A percentile compares a stretch with the other conserved stretches of the same genome.
Conservation (phyloP, 2,888 invertebrate genomes). For the Patella pellucida region DNA sequence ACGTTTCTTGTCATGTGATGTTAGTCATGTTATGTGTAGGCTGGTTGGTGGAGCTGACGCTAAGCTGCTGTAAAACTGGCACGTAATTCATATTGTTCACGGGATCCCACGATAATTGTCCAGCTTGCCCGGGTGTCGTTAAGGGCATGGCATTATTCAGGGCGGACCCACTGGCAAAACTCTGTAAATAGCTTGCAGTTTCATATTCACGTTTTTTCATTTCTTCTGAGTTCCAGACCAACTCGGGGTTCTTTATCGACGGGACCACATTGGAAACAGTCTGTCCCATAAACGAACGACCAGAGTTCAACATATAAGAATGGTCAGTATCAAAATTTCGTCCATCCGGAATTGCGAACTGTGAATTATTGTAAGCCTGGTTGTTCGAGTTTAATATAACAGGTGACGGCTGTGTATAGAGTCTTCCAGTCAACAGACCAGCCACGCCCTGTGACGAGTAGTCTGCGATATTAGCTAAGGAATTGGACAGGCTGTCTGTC, state of each 20-base stretch:
- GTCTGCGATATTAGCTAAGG: neutral
- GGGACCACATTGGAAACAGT: neutral
- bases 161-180: constrained; percentile 1
- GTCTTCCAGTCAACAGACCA: neutral
- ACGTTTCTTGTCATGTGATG: too few species aligned
- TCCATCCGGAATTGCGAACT: neutral
- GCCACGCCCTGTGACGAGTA: neutral
- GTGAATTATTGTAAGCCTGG: neutral
- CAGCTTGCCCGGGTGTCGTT: neutral
- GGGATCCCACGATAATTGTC: neutral
- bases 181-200: neutral
- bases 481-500: neutral
- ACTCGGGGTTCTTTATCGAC: neutral
- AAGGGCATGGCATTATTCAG: neutral
- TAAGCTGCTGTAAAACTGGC: too few species aligned
- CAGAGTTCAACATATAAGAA: neutral
- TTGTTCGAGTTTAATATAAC: neutral
- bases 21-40: too few species aligned
- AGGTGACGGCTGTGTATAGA: neutral
- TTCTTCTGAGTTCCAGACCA: neutral
- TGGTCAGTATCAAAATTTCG: neutral
- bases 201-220: constrained; percentile 4
- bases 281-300: neutral
- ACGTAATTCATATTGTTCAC: too few species aligned
- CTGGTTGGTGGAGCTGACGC: too few species aligned